These are phyloP conservation scores for Embidobia sp. DNA, from an alignment of 2,888 invertebrate genomes.

Conservation along the genomic window DNA sequence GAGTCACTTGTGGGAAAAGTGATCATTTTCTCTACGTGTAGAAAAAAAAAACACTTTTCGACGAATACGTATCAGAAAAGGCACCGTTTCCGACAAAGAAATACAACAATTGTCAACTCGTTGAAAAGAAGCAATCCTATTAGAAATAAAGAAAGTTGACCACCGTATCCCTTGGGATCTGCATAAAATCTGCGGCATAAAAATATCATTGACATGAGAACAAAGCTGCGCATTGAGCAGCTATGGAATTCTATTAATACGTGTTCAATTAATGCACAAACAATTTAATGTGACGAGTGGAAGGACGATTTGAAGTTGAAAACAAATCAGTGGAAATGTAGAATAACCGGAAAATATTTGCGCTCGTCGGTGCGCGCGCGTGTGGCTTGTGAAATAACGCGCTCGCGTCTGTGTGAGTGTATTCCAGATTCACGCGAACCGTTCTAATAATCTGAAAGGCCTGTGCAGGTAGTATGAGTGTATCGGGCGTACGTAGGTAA, in stretches of 20 bases:
- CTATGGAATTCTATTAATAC: conserved; percentile 62
- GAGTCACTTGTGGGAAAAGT: too few relatives aligned
- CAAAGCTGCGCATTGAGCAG: conserved; percentile 39
- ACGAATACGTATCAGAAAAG: too few relatives aligned
- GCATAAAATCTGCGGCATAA: background rate
- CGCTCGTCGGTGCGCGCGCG: conserved; percentile 14
- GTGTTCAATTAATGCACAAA: conserved; percentile 60
- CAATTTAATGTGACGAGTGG: conserved; percentile 61
- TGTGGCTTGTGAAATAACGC: conserved; percentile 63
- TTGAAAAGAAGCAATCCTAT: too few relatives aligned
- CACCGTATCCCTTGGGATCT: too few relatives aligned
- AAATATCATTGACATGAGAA: conserved; percentile 54
- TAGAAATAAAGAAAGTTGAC: too few relatives aligned
- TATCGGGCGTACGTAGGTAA: conserved; percentile 65
- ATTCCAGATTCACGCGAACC: conserved; percentile 66
- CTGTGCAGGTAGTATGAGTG: conserved; percentile 54
- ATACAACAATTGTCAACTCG: too few relatives aligned
- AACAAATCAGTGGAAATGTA: conserved; percentile 61
- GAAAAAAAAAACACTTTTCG: too few relatives aligned
- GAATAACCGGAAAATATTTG: conserved; percentile 60
- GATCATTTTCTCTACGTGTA: too few relatives aligned
- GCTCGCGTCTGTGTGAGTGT: conserved; percentile 33
- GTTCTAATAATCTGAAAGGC: conserved; percentile 67
- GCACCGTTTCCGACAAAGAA: too few relatives aligned
- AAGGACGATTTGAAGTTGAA: conserved; percentile 63